Evolutionary conservation across 2,888 invertebrate species (phyloP), one percentile per base, ranked within the genome.

Genomic region (Eucera pruinosa): DNA sequence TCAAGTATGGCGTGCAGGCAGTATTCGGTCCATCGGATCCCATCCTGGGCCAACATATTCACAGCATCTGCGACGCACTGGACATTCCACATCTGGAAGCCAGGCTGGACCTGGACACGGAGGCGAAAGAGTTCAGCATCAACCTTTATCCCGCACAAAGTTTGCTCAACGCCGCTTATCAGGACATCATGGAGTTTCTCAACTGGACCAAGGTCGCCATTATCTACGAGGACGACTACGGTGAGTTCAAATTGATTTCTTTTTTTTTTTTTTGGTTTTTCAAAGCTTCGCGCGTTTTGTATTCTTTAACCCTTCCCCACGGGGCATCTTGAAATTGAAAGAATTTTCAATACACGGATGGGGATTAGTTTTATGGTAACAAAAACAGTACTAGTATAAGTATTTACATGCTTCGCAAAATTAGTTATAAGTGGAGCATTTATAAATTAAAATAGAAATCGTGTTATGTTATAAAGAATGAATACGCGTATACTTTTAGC

Each of bases 151-250:
- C 97, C 54, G 94, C 96, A 85, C 96, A 96, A 91, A 93, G 94
- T 83, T 93, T 95, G 80, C 94, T 97, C 79, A 96, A 96, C 89
- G 92, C 93, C 80, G 97, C 97, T 47, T 96, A 96, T 88, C 94
- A 95, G 84, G 97, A 97, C 92, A 94, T 96, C 79, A 95, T 97
- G 93, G 93, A 93, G 68, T 96, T 96, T 90, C 94, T 97, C 87
- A 96, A 96, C 89, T 97, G 97, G 97, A 96, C 96, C 18, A 94
- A 94, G 89, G 95, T 97, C 79, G 96, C 96, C 60, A 95, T 97
- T 80, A 93, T 97, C 66, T 97, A 96, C 91, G 97, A 97, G 90
- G 96, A 96, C 88, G 95, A 96, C 88, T 95, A 95, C 87, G 95
- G 96, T 96, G 82, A 93, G 92, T 74, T n/a, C n/a, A 4, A 7